Evolutionary conservation across 2,113 vertebrate genomes (phyloP), one percentile per base, ranked within the genome.

Genomic region (Megatriorchis doriae): DNA sequence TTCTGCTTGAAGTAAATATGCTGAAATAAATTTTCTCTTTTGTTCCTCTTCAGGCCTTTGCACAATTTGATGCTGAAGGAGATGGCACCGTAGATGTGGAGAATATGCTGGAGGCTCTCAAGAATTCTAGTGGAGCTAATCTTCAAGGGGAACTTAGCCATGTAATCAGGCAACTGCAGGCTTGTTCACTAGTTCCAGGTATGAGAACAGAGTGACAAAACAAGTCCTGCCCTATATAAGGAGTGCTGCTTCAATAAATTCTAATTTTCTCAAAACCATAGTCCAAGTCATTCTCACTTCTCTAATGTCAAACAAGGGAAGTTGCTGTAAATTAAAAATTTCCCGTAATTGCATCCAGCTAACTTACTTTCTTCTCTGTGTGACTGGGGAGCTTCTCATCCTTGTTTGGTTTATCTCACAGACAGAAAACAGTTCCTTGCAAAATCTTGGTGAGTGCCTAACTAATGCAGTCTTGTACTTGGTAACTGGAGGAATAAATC

Each of bases 131-230:
- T 63, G 99, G 99, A 68, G 99, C 99, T 86, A 99, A 99, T 97
- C 98, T 99, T 53, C 99, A 99, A 75, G 99, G 99, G 81, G 99
- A 99, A 92, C 98, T 99, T 87, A 99, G 99, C 97, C 99, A 99
- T 72, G 98, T 99, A 68, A 99, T 99, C 96, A 98, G 99, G 96
- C 99, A 99, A 45, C 98, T 99, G 27, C 99, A 99, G 79, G 99
- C 99, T 11, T 99, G 99, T 96, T 99, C 99, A 7, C 98, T 99
- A 16, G 99, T 99, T 73, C 99, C 99, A 99, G 99, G 99, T 99
- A 98, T 79, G 93, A 59, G 47, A 61, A 50, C 62, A 63, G 40
- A 59, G 40, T 29, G 21, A 20, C 67, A 65, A 36, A 53, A 38
- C 9, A 36, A 68, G n/a, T 27, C 53, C 55, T 78, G 62, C 52